These are phyloP conservation scores for Diorhabda sublineata DNA, from an alignment of 1,140 invertebrate species.

Conservation along the genomic window DNA sequence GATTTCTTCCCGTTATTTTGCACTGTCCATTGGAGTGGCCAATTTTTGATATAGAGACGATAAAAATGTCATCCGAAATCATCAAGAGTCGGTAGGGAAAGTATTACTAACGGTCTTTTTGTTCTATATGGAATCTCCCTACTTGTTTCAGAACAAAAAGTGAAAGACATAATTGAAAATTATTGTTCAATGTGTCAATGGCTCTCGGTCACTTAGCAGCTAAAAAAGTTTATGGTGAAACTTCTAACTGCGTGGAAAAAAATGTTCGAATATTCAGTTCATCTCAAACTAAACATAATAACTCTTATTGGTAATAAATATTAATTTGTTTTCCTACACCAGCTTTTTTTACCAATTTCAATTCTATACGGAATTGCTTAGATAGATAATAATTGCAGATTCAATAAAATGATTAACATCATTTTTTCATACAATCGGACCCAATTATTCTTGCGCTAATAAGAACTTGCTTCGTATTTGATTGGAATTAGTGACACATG, in stretches of 20 bases:
- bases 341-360: too few relatives aligned
- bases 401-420: too few relatives aligned
- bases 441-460: too few relatives aligned
- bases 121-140: neutral
- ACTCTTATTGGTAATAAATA: too few relatives aligned
- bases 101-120: constrained; percentile 1
- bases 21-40: neutral
- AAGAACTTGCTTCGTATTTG: too few relatives aligned
- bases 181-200: neutral
- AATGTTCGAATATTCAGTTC: neutral
- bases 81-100: constrained; percentile 1
- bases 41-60: constrained; percentile 2
- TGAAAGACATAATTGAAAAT: constrained; percentile 3
- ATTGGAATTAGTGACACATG: too few relatives aligned
- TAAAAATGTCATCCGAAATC: constrained; percentile 2
- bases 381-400: too few relatives aligned
- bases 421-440: too few relatives aligned
- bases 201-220: neutral
- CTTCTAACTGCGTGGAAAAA: neutral
- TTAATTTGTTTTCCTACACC: too few relatives aligned
- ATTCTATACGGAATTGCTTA: too few relatives aligned
- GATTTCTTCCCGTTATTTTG: constrained; percentile 1
- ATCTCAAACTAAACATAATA: too few relatives aligned
- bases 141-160: neutral
- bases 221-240: neutral